Conservation (phyloP, 2,797 vertebrate genomes). For the Hozukius guyotensis region DNA sequence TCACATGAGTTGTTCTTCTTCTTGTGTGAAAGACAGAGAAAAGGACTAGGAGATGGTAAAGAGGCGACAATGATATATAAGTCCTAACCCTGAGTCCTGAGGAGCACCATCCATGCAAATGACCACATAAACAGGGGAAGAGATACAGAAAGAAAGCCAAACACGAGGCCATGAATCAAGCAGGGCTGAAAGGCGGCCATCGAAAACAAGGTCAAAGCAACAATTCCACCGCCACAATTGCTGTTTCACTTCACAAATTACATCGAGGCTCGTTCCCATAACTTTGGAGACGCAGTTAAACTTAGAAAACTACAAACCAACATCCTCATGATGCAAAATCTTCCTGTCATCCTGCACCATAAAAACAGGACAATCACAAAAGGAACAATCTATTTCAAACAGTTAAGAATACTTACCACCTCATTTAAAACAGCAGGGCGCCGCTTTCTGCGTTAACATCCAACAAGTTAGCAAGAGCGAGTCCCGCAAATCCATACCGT, state of each 20-base stretch:
- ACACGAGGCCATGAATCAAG: conserved; percentile 51
- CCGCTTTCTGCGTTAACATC: neutral
- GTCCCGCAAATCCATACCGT: neutral
- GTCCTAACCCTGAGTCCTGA: conserved; percentile 5
- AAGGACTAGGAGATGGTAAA: neutral
- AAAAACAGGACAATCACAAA: neutral
- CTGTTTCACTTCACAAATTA: conserved; percentile 11
- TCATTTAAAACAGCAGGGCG: conserved; percentile 71
- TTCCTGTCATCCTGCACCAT: neutral
- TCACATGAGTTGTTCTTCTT: neutral
- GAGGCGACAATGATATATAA: conserved; percentile 31
- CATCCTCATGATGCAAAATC: neutral
- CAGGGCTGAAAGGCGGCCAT: conserved; percentile 29
- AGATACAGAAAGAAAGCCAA: conserved; percentile 10
- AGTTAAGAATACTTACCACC: conserved; percentile 84
- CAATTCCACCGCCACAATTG: conserved; percentile 10
- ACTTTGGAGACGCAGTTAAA: conserved; percentile 8
- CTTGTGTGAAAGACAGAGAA: neutral
- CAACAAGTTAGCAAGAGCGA: neutral
- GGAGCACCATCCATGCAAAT: conserved; percentile 40
- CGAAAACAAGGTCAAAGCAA: conserved; percentile 43
- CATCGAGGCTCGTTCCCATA: conserved; percentile 10
- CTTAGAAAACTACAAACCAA: conserved; percentile 5
- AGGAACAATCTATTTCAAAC: neutral
- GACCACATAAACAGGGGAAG: conserved; percentile 22